phyloP scores from a whole-genome alignment of 2,113 vertebrate genomes.

The Lepus americanus region DNA sequence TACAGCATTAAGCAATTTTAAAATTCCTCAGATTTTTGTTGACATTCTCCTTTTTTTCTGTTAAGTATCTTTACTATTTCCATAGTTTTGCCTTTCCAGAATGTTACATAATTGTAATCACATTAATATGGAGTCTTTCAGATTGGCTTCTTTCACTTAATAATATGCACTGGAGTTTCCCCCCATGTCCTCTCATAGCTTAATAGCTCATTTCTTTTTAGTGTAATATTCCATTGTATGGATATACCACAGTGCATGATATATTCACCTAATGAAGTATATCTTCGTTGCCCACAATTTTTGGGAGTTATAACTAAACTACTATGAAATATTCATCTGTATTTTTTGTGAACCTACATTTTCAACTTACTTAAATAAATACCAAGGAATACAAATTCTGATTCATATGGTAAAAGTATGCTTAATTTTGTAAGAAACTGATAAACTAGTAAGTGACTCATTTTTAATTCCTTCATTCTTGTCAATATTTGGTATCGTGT shows the following conservation, averaged over 20 bases:
- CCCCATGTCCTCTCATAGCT: not conserved
- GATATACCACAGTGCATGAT: not conserved
- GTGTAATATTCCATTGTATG: not conserved
- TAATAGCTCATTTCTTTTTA: constrained; percentile 5
- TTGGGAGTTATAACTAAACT: constrained; percentile 16
- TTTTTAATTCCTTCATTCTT: constrained; percentile 33
- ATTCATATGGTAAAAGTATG: constrained; percentile 14
- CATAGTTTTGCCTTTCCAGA: constrained; percentile 26
- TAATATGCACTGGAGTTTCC: not conserved
- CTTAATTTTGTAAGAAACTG: constrained; percentile 59
- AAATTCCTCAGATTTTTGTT: constrained; percentile 54
- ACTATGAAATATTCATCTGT: not conserved
- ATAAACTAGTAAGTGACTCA: not conserved
- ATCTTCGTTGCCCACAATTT: constrained; percentile 21
- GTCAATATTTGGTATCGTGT: not conserved
- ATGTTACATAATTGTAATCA: constrained; percentile 22
- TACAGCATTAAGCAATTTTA: constrained; percentile 36
- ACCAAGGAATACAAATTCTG: not conserved
- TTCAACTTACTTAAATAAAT: constrained; percentile 39
- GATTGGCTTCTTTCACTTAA: not conserved
- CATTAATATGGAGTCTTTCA: not conserved
- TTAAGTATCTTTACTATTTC: not conserved
- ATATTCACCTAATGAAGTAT: not conserved
- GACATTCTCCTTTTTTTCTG: constrained; percentile 20
- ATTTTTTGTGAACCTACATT: not conserved